phyloP scores from a whole-genome alignment of 1,140 invertebrate genomes.

The Melipona quadrifasciata region DNA sequence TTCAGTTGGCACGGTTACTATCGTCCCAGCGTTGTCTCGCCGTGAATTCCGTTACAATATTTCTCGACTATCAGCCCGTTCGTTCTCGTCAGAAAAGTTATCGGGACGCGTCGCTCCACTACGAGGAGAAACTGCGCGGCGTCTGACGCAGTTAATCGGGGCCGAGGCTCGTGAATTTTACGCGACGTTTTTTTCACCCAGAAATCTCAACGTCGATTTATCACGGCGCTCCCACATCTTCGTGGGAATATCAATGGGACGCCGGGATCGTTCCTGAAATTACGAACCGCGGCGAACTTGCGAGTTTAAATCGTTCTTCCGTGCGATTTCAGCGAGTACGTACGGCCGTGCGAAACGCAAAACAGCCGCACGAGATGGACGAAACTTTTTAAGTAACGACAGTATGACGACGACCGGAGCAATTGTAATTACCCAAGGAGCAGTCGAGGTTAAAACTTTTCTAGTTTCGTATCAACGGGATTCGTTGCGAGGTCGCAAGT shows the following conservation, averaged over 20 bases:
- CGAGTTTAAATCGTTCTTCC: neutral
- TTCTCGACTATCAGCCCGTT: slow-evolving; percentile 46
- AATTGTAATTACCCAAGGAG: slow-evolving; percentile 43
- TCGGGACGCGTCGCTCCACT: slow-evolving; percentile 16
- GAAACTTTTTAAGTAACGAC: neutral
- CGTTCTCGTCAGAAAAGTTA: slow-evolving; percentile 40
- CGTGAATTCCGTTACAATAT: slow-evolving; percentile 58
- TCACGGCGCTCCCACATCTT: neutral
- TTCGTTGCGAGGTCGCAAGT: slow-evolving; percentile 8
- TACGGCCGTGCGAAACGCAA: too few relatives aligned
- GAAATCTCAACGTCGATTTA: neutral
- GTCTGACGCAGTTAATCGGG: slow-evolving; percentile 21
- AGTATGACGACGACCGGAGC: slow-evolving; percentile 27
- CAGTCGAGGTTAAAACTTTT: slow-evolving; percentile 23
- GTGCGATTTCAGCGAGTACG: neutral
- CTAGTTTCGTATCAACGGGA: slow-evolving; percentile 8
- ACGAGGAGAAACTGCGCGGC: slow-evolving; percentile 14
- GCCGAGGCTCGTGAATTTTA: slow-evolving; percentile 11
- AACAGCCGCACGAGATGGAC: too few relatives aligned
- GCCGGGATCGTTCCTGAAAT: neutral
- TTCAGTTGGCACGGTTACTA: slow-evolving; percentile 56
- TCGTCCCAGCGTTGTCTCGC: slow-evolving; percentile 51
- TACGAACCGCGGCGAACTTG: neutral
- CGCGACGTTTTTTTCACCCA: neutral
- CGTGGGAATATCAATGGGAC: neutral